Base-by-base conservation (phyloP, 23 tunicate species). In the Styela clava region DNA sequence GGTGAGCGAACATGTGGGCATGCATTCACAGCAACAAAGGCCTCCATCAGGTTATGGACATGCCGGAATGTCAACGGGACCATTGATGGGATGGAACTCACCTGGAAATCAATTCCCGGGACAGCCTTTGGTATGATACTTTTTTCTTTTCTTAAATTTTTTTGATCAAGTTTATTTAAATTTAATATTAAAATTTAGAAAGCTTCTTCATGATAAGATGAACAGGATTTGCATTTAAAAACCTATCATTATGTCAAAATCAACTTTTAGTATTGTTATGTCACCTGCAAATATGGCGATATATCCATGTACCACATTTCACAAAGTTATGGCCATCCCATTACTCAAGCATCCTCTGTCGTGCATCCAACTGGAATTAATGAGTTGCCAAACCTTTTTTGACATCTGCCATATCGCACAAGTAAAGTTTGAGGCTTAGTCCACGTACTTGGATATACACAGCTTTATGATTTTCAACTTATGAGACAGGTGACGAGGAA, bases 21-120 rank as follows among this genome's bases (percentile, higher is more conserved):
- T 21, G 5, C 34, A 71, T 34, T 31, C 77, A n/a, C 77, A 71
- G 29, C 77, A 33, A 31, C 77, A 71, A 71, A 71, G 77, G 77
- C 35, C 77, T 21, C 32, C 77, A 7, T 30, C 77, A 32, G 29
- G 77, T 71, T 71, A 71, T 34, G 34, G 34, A 16, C 77, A 71
- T 32, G 7, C 5, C 7, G 35, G 32, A n/a, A 26, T 22, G 37
- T 33, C 24, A 30, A 18, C 32, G 18, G 77, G 77, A 33, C 24
- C 18, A 21, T 3, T 21, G 24, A 2, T 30, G 35, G 34, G 34
- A 32, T 71, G 77, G 77, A 34, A 71, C 16, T 71, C 77, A 16
- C 35, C 77, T 21, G 77, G 34, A 30, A 30, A 31, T 16, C 32
- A 33, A 30, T 28, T 71, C 56, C 56, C 56, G 7, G 56, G 56